These are phyloP conservation scores for Eriosoma lanigerum DNA, from an alignment of 1,140 invertebrate genomes.

Conservation along the genomic window DNA sequence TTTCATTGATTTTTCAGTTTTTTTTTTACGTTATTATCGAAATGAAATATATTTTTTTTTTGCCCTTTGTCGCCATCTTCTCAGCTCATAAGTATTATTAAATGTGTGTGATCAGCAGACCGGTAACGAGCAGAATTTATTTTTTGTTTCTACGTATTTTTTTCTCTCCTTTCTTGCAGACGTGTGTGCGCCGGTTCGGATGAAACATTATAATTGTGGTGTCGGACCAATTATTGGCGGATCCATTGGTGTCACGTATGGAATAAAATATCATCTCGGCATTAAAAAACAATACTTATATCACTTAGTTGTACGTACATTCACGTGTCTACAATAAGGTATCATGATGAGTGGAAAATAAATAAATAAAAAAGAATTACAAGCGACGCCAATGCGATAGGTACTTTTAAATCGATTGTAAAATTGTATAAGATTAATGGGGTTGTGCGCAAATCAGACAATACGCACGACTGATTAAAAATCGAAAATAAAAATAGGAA, in stretches of 20 bases:
- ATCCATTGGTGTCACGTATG: neutral
- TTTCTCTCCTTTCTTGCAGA: neutral
- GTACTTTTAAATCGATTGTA: neutral
- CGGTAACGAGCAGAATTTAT: neutral
- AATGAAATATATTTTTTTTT: conserved; percentile 10
- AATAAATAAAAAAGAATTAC: too few species aligned
- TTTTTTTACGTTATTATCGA: neutral
- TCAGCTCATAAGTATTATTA: neutral
- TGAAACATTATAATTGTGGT: neutral
- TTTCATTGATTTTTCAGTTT: neutral
- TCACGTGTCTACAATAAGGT: too few species aligned
- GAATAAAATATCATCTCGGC: neutral
- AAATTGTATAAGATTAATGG: too few species aligned
- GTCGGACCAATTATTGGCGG: neutral
- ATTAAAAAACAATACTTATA: neutral
- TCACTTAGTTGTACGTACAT: too few species aligned
- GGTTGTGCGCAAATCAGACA: too few species aligned
- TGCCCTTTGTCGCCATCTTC: neutral
- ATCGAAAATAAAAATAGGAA: neutral
- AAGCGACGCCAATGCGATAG: neutral
- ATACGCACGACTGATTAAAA: too few species aligned
- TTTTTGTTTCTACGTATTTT: neutral
- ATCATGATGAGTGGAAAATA: too few species aligned
- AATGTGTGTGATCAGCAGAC: neutral
- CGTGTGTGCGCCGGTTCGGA: neutral